A percentile compares a stretch with the other conserved stretches of the same genome.
These are phyloP conservation scores for Drosophila watanabei DNA, from an alignment of 1,140 invertebrate genomes.

Conservation along the genomic window DNA sequence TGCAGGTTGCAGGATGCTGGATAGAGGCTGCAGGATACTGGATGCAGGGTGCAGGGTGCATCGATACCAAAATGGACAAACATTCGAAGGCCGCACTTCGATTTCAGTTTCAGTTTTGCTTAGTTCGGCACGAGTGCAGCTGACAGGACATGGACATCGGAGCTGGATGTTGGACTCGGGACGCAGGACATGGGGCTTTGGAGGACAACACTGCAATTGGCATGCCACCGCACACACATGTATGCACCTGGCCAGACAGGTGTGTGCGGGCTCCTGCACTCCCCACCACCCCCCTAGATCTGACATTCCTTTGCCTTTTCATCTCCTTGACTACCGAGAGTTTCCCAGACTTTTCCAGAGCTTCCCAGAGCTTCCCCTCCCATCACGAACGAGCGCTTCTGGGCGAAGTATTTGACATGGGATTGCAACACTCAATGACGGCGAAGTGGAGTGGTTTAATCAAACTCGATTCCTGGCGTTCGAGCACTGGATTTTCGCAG, in stretches of 20 bases:
- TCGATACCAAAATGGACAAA: constrained; percentile 45
- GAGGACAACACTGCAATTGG: constrained; percentile 6
- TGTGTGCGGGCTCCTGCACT: background rate
- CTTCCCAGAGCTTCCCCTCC: background rate
- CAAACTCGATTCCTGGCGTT: constrained; percentile 21
- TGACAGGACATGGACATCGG: constrained; percentile 59
- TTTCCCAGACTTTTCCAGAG: background rate
- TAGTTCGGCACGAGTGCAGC: constrained; percentile 69
- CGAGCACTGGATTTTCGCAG: background rate
- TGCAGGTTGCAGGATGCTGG: background rate
- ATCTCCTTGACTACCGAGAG: constrained; percentile 2
- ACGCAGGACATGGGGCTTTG: constrained; percentile 3
- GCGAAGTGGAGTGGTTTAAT: constrained; percentile 10
- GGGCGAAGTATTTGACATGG: constrained; percentile 39
- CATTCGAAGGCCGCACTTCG: constrained; percentile 63
- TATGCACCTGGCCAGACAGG: constrained; percentile 22
- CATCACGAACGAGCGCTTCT: constrained; percentile 1
- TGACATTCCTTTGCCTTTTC: constrained; percentile 15
- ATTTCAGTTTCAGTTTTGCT: constrained; percentile 73
- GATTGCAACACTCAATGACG: constrained; percentile 29
- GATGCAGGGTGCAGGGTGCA: constrained; percentile 1
- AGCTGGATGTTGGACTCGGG: background rate
- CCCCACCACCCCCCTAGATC: background rate
- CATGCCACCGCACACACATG: constrained; percentile 27
- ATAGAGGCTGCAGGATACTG: background rate